phyloP scores from a whole-genome alignment of 2,113 vertebrate genomes.

The Cyrtonyx montezumae region DNA sequence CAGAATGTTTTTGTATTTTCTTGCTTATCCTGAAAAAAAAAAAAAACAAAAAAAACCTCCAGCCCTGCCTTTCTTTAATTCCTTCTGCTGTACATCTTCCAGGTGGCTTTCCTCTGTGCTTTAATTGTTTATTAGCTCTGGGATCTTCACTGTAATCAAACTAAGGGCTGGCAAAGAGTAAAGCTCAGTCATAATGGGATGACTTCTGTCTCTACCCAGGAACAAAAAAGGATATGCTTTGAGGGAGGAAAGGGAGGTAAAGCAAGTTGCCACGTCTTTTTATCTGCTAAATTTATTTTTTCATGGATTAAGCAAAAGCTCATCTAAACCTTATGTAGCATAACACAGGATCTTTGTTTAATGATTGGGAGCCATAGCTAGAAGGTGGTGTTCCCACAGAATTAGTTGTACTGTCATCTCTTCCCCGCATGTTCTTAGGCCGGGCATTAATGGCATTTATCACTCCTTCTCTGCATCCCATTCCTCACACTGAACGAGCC shows the following conservation, averaged over 20 bases:
- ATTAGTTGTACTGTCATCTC: neutral
- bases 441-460: slow-evolving; percentile 23
- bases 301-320: neutral
- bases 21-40: neutral
- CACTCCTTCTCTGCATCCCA: neutral
- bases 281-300: slow-evolving; percentile 10
- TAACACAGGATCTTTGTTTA: neutral
- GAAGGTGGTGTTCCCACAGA: neutral
- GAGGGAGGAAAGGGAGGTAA: neutral
- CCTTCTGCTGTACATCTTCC: neutral
- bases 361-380: neutral
- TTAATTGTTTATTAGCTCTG: neutral
- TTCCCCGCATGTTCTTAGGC: neutral
- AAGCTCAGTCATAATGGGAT: neutral
- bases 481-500: neutral
- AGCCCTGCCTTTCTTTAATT: neutral
- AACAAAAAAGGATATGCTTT: neutral
- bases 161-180: neutral
- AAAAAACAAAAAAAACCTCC: neutral
- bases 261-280: neutral
- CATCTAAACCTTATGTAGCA: neutral
- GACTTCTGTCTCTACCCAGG: neutral
- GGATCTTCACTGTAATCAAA: neutral
- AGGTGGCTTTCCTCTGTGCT: slow-evolving; percentile 24
- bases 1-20: slow-evolving; percentile 8